These are phyloP conservation scores for Microctonus brassicae DNA, from an alignment of 2,888 invertebrate genomes.

Conservation along the genomic window DNA sequence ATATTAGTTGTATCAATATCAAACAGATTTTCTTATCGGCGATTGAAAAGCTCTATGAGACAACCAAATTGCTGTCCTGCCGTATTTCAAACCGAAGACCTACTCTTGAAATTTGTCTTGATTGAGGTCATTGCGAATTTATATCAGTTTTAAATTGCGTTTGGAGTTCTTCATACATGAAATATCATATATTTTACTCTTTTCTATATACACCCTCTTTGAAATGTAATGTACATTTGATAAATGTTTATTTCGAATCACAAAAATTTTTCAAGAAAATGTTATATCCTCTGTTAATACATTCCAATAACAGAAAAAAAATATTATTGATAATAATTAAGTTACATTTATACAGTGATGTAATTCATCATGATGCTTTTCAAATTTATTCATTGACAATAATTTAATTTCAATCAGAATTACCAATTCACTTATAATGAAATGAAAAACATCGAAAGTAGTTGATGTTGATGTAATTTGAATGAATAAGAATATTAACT, in stretches of 20 bases:
- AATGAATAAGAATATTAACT: background rate
- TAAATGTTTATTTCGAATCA: background rate
- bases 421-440: background rate
- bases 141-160: background rate
- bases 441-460: background rate
- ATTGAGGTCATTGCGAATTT: background rate
- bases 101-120: background rate
- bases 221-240: background rate
- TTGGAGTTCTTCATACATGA: background rate
- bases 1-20: background rate
- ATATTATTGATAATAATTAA: too few species aligned
- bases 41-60: background rate
- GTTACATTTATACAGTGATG: too few species aligned
- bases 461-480: background rate
- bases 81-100: background rate
- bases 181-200: background rate
- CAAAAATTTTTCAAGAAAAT: background rate
- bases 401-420: background rate
- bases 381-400: too few species aligned
- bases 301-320: too few species aligned
- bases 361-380: background rate
- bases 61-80: background rate
- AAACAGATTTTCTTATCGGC: background rate
- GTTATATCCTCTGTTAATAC: background rate
- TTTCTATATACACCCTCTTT: background rate